Conservation (phyloP, 1,140 invertebrate genomes). For the Drosophila pectinifera region DNA sequence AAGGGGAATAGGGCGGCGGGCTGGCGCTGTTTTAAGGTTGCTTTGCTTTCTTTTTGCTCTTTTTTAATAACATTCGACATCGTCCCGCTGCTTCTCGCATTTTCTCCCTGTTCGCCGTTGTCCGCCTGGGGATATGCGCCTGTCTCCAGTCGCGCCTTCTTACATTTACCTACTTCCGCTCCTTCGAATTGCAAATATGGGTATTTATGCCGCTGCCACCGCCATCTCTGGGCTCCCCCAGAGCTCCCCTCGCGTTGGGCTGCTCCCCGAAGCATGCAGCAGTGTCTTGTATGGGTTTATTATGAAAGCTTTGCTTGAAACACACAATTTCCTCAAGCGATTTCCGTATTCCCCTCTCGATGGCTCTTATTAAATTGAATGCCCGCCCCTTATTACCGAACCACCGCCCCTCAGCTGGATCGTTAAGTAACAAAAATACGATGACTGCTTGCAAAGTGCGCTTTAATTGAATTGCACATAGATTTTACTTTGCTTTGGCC, state of each 20-base stretch:
- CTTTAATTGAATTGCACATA: constrained; percentile 82
- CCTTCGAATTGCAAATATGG: constrained; percentile 69
- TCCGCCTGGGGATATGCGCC: constrained; percentile 65
- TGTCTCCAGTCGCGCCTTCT: constrained; percentile 22
- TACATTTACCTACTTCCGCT: constrained; percentile 31
- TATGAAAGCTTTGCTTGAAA: constrained; percentile 83
- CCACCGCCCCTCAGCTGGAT: constrained; percentile 20
- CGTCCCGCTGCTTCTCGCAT: constrained; percentile 27
- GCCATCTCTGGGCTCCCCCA: constrained; percentile 10
- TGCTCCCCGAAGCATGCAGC: constrained; percentile 59
- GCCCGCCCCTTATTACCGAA: constrained; percentile 1
- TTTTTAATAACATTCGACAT: constrained; percentile 74
- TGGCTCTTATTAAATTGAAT: constrained; percentile 79
- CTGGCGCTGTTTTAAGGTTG: constrained; percentile 34
- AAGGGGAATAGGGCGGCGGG: neutral
- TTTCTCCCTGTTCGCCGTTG: constrained; percentile 50
- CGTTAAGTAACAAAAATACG: constrained; percentile 79
- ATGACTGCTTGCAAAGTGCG: constrained; percentile 74
- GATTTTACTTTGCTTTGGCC: constrained; percentile 48
- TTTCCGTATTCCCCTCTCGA: constrained; percentile 78
- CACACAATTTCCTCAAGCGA: constrained; percentile 82
- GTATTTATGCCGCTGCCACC: constrained; percentile 59
- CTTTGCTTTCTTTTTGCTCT: constrained; percentile 61
- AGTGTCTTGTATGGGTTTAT: constrained; percentile 83
- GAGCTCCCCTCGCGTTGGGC: neutral